Conservation (phyloP, 2,888 invertebrate genomes). For the Platyscelio sp. region DNA sequence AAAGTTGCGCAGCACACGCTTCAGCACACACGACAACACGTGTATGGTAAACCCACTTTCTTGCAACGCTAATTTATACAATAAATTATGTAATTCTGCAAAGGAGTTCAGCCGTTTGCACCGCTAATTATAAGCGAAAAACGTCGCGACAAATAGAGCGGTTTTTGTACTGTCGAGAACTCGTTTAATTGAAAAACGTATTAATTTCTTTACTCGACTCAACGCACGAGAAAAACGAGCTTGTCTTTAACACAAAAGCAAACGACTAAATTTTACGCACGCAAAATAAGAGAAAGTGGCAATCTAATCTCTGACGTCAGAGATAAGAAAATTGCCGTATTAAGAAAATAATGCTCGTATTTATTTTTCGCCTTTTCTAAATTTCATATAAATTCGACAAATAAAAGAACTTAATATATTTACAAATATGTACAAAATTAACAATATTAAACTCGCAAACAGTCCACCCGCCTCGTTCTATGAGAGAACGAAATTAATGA, state of each 20-base stretch:
- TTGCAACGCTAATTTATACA: no score
- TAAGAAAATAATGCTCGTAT: not conserved
- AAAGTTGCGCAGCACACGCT: no score
- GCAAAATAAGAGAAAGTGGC: not conserved
- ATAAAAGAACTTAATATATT: not conserved
- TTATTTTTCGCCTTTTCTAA: not conserved
- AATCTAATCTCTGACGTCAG: not conserved
- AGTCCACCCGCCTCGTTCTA: not conserved
- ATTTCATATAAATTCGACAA: not conserved
- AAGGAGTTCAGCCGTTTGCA: no score
- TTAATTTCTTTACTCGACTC: no score
- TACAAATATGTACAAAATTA: not conserved
- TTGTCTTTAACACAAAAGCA: not conserved
- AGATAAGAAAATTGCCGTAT: not conserved
- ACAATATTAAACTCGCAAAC: not conserved
- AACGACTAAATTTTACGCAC: not conserved
- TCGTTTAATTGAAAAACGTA: no score
- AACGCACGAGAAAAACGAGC: not conserved
- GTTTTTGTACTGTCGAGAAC: no score
- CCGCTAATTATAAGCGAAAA: no score
- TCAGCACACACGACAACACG: no score
- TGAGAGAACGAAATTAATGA: not conserved
- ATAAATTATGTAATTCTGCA: no score
- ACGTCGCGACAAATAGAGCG: no score
- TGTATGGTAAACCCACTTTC: no score